These are phyloP conservation scores for Aspiorhynchus laticeps DNA, from an alignment of 2,113 vertebrate species.

Conservation along the genomic window DNA sequence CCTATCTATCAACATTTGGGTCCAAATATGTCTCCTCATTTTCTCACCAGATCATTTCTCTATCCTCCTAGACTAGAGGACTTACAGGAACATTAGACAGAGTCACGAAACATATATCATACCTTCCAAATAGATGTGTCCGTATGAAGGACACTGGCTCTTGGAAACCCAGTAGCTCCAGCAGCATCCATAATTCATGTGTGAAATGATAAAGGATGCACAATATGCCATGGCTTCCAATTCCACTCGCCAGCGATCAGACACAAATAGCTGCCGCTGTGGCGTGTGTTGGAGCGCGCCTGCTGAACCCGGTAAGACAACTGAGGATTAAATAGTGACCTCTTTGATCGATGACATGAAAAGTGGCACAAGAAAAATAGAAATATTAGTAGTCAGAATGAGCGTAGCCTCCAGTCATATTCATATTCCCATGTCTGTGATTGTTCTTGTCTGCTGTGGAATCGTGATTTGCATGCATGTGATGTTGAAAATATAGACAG, in stretches of 20 bases:
- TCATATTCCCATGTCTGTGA: slow-evolving; percentile 1
- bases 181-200: slow-evolving; percentile 52
- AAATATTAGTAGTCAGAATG: slow-evolving; percentile 13
- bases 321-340: slow-evolving; percentile 12
- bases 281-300: not conserved
- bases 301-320: not conserved
- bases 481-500: not conserved
- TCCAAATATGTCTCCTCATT: not conserved
- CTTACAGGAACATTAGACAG: slow-evolving; percentile 19
- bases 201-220: slow-evolving; percentile 46
- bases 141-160: not conserved
- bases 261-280: slow-evolving; percentile 32
- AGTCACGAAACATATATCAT: slow-evolving; percentile 32
- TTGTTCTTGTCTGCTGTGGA: not conserved
- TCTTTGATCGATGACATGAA: slow-evolving; percentile 2
- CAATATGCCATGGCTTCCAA: not conserved
- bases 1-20: not conserved
- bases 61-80: not conserved
- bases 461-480: not conserved
- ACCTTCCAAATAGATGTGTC: slow-evolving; percentile 23
- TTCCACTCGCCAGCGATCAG: slow-evolving; percentile 35
- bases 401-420: slow-evolving; percentile 18
- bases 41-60: not conserved
- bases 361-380: slow-evolving; percentile 3
- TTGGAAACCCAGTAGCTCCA: slow-evolving; percentile 1